These are phyloP conservation scores for Phoebastria nigripes DNA, from an alignment of 2,797 vertebrate species.

Conservation along the genomic window DNA sequence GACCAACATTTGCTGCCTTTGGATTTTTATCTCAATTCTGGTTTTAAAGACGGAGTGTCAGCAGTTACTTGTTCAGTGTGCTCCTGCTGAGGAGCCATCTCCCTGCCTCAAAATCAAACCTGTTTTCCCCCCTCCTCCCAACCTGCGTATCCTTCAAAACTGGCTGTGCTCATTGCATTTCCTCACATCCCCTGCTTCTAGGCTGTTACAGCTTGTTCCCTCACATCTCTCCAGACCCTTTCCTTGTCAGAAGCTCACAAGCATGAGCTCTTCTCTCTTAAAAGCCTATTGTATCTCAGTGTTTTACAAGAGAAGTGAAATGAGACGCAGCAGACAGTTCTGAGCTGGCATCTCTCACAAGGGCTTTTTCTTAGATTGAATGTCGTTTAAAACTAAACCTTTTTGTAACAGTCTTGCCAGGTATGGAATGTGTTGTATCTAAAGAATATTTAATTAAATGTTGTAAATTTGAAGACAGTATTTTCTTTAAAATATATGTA, in stretches of 20 bases:
- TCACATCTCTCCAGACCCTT: neutral
- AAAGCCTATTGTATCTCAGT: neutral
- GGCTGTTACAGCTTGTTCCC: neutral
- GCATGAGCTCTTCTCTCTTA: neutral
- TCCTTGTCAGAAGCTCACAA: neutral
- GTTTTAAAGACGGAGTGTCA: neutral
- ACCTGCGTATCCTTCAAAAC: neutral
- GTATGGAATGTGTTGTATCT: neutral
- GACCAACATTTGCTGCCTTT: neutral
- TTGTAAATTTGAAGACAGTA: neutral
- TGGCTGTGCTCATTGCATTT: neutral
- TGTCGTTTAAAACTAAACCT: neutral
- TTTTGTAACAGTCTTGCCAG: neutral
- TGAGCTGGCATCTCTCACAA: neutral
- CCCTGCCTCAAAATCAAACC: neutral
- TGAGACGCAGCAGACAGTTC: neutral
- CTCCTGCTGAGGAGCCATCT: neutral
- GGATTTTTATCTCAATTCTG: slow-evolving; percentile 3
- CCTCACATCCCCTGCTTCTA: neutral
- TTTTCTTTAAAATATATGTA: neutral
- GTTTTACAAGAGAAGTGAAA: neutral
- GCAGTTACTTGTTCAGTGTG: neutral
- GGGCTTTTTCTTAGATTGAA: neutral
- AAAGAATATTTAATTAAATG: neutral
- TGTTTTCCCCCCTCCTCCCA: neutral